Conservation (phyloP, 2,797 vertebrate genomes). For the Semaprochilodus insignis region DNA sequence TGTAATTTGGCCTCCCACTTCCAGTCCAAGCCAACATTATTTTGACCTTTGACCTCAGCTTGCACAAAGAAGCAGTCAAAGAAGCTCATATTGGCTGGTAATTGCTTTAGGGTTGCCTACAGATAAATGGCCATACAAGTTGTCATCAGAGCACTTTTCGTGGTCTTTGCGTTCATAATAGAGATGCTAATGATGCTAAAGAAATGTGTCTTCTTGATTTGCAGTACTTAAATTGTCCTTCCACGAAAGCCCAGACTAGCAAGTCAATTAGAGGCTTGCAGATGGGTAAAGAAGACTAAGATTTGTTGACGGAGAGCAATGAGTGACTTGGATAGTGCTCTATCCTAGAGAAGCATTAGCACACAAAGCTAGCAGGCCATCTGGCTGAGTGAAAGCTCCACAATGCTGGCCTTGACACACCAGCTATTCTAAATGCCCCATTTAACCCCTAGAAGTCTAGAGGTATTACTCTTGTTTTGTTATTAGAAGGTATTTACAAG, state of each 20-base stretch:
- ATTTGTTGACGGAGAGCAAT: constrained; percentile 42
- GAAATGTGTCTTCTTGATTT: not conserved
- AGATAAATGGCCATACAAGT: too few relatives aligned
- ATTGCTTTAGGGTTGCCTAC: too few relatives aligned
- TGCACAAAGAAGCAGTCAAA: not conserved
- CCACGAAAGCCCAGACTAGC: constrained; percentile 48
- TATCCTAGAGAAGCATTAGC: constrained; percentile 18
- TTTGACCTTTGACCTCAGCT: not conserved
- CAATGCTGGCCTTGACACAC: constrained; percentile 14
- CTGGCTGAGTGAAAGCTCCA: constrained; percentile 35
- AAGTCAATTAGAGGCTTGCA: constrained; percentile 57
- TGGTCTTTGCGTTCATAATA: not conserved
- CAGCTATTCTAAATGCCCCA: not conserved
- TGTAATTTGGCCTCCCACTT: too few relatives aligned
- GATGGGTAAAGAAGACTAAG: constrained; percentile 38
- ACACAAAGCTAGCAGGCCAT: constrained; percentile 34
- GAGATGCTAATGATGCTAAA: too few relatives aligned
- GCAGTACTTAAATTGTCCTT: constrained; percentile 43
- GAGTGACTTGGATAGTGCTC: constrained; percentile 54
- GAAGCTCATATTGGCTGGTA: too few relatives aligned
- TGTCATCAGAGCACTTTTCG: too few relatives aligned
- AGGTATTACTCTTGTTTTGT: not conserved
- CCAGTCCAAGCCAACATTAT: too few relatives aligned
- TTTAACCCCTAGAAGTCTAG: not conserved
- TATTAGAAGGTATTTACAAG: not conserved